These are phyloP conservation scores for Ichneumoninae sp. DNA, from an alignment of 2,888 invertebrate genomes.

Conservation along the genomic window DNA sequence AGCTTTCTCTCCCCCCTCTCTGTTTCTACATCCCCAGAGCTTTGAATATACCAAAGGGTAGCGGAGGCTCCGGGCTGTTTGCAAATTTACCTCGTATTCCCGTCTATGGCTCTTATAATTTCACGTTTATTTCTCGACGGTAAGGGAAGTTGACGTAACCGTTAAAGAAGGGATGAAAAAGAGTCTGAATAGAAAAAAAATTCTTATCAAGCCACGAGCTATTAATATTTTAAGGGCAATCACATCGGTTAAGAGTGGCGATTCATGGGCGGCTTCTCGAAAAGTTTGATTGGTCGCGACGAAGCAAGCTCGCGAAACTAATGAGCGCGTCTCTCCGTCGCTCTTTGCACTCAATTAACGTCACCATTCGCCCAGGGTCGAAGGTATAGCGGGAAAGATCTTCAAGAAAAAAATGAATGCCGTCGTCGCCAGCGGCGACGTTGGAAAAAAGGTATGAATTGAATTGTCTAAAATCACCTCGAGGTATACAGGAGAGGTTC, in stretches of 20 bases:
- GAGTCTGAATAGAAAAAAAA: too few species aligned
- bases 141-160: constrained; percentile 9
- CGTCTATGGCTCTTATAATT: constrained; percentile 19
- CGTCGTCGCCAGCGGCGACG: constrained; percentile 10
- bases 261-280: neutral
- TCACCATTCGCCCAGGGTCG: neutral
- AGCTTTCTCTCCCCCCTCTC: neutral
- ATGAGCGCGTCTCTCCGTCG: neutral
- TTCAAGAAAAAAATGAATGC: constrained; percentile 13
- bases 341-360: constrained; percentile 10
- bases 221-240: neutral
- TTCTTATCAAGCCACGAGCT: neutral
- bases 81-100: constrained; percentile 27
- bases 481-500: constrained; percentile 2
- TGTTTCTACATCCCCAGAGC: neutral
- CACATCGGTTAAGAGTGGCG: neutral
- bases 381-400: neutral
- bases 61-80: constrained; percentile 22
- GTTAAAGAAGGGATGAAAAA: neutral
- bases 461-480: constrained; percentile 49
- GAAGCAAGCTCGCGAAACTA: neutral
- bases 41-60: constrained; percentile 14
- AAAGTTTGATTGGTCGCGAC: neutral
- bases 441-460: constrained; percentile 39
- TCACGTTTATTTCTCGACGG: constrained; percentile 14